phyloP scores from a whole-genome alignment of 1,140 invertebrate genomes.

The Musca domestica region DNA sequence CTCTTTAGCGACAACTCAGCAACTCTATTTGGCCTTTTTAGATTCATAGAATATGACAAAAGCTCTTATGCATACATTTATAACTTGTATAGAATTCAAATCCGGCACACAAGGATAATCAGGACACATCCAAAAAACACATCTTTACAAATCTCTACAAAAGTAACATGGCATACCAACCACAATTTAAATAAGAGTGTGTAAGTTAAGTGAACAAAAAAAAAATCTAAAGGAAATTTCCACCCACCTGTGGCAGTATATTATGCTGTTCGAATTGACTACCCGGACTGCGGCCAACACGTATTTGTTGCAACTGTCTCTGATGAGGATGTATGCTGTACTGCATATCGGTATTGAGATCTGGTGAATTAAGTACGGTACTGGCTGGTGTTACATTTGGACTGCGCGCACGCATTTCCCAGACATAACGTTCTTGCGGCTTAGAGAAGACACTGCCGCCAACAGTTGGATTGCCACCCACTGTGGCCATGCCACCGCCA shows the following conservation, averaged over 20 bases:
- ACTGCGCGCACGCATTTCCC: conserved; percentile 51
- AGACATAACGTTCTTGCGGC: conserved; percentile 48
- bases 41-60: too few species aligned
- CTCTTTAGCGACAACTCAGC: too few species aligned
- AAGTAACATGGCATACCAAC: not conserved
- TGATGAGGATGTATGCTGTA: conserved; percentile 35
- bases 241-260: conserved; percentile 31
- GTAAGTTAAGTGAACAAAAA: too few species aligned
- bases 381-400: conserved; percentile 52
- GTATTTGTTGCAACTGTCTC: conserved; percentile 45
- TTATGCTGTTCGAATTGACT: conserved; percentile 45
- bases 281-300: conserved; percentile 48
- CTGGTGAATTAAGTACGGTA: conserved; percentile 52
- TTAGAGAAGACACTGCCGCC: conserved; percentile 13
- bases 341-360: conserved; percentile 42
- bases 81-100: too few species aligned
- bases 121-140: not conserved
- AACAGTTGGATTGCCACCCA: not conserved
- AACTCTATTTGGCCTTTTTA: too few species aligned
- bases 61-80: too few species aligned
- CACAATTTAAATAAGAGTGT: too few species aligned
- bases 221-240: not conserved
- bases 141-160: not conserved
- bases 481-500: not conserved
- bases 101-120: too few species aligned